A percentile compares a stretch with the other conserved stretches of the same genome.
Conservation (phyloP, 2,888 invertebrate species). For the Polietes domitor region DNA sequence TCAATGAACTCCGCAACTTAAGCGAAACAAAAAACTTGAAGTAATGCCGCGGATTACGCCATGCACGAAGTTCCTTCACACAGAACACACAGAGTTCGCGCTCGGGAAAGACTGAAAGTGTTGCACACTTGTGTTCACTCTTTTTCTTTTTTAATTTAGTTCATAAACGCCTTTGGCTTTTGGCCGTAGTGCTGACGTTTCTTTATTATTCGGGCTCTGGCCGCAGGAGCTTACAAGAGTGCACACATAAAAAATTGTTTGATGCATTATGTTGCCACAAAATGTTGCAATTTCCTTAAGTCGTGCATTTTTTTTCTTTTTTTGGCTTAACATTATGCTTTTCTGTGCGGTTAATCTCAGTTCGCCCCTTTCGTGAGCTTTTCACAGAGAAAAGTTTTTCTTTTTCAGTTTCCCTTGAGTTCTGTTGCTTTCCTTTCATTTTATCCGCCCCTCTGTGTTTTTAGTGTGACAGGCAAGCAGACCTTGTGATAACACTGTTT, state of each 20-base stretch:
- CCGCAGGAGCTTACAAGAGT: too few species aligned
- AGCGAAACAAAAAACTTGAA: background rate
- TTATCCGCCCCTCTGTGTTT: background rate
- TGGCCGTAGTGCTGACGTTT: slow-evolving; percentile 30
- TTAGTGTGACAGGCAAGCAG: background rate
- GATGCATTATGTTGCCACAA: background rate
- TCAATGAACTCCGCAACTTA: slow-evolving; percentile 43
- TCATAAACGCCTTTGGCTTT: background rate
- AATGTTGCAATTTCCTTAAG: slow-evolving; percentile 43
- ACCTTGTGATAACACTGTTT: background rate
- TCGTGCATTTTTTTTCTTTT: slow-evolving; percentile 11
- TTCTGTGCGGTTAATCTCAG: slow-evolving; percentile 15
- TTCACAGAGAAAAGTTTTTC: too few species aligned
- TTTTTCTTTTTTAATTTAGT: background rate
- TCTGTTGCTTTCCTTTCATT: background rate
- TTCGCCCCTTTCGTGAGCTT: background rate
- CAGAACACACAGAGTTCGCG: too few species aligned
- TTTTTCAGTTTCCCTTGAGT: background rate
- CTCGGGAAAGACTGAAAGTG: background rate
- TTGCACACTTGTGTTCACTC: background rate
- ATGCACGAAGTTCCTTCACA: too few species aligned
- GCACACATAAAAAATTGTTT: too few species aligned
- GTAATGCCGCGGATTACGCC: background rate
- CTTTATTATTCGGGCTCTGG: background rate
- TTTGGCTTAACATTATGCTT: background rate